Base-by-base conservation (phyloP, 2,113 vertebrate genomes). In the Crypturellus undulatus region DNA sequence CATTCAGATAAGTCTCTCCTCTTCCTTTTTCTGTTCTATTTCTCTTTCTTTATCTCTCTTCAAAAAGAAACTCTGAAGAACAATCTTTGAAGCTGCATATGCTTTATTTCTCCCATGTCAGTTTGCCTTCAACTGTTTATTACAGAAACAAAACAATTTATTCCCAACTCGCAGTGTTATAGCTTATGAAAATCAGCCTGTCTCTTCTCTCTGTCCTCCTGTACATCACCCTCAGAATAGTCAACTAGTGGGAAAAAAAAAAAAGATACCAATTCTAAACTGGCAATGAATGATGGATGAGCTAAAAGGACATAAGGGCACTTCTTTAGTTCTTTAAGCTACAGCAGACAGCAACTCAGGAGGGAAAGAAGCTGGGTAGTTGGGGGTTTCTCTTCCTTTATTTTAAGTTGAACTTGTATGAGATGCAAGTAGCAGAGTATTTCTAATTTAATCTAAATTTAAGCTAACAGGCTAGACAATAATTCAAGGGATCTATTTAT, bases 301-400 rank as follows among this genome's bases (percentile, higher is more conserved):
- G 28, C 25, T 82, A 62, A 90, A 93, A 91, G 28, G 56, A 79
- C 17, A 91, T 32, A 79, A 93, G 42, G 51, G 79, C 47, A 91
- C 28, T 77, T 19, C 16, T 42, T 3, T 3, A 70, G n/a, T 38
- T 77, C 28, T 92, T 73, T 45, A 86, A 88, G 10, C 7, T 63
- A 9, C 9, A 36, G 43, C 28, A 60, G 45, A 56, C 65, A 69
- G 59, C 34, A 85, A 47, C 25, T 80, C 16, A 59, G 49, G 17
- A 79, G 18, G 73, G 24, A 75, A 84, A 49, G 24, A 75, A 94
- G 19, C 1, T 6, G 17, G 4, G 3, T 45, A 58, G 49, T 26
- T 22, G 22, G 70, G 0, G 32, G 69, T 52, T 65, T 2, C 17
- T 52, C 65, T 68, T 40, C 3, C 30, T 38, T 76, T 32, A 4